Conservation (phyloP, 2,888 invertebrate species). For the Coenonympha glycerion region DNA sequence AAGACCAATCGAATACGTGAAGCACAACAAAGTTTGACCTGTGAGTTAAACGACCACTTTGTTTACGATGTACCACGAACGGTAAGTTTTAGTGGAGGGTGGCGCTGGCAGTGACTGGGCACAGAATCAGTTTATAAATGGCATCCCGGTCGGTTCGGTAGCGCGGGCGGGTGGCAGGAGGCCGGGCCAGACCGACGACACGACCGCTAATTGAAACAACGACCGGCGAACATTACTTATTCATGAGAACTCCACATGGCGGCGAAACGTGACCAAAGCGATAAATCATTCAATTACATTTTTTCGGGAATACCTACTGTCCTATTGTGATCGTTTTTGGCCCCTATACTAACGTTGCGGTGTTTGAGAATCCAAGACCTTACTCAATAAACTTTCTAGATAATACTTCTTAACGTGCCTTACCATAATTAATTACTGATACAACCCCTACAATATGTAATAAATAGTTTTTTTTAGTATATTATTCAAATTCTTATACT, state of each 20-base stretch:
- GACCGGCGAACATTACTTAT: slow-evolving; percentile 72
- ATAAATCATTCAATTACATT: slow-evolving; percentile 73
- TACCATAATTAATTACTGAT: too few relatives aligned
- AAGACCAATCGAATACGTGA: background rate
- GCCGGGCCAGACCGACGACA: slow-evolving; percentile 60
- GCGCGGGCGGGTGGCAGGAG: slow-evolving; percentile 39
- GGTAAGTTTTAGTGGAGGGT: slow-evolving; percentile 23
- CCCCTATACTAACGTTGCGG: background rate
- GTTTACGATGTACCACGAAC: slow-evolving; percentile 12
- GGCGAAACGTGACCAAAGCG: slow-evolving; percentile 68
- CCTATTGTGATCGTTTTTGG: slow-evolving; percentile 11
- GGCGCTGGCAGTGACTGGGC: too few relatives aligned
- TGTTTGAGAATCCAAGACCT: background rate
- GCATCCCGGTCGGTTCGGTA: slow-evolving; percentile 32
- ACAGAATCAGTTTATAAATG: slow-evolving; percentile 34
- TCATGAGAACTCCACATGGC: slow-evolving; percentile 74
- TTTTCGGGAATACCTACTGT: slow-evolving; percentile 54
- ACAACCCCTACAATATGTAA: too few relatives aligned
- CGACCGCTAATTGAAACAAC: slow-evolving; percentile 75
- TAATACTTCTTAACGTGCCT: background rate
- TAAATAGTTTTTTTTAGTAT: too few relatives aligned
- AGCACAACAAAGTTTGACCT: slow-evolving; percentile 6
- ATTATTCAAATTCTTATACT: too few relatives aligned
- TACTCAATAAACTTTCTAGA: background rate
- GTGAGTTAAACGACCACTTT: slow-evolving; percentile 12